Evolutionary conservation across 2,797 vertebrate species (phyloP), one percentile per base, ranked within the genome.

Genomic region (Gymnothorax reevesii): DNA sequence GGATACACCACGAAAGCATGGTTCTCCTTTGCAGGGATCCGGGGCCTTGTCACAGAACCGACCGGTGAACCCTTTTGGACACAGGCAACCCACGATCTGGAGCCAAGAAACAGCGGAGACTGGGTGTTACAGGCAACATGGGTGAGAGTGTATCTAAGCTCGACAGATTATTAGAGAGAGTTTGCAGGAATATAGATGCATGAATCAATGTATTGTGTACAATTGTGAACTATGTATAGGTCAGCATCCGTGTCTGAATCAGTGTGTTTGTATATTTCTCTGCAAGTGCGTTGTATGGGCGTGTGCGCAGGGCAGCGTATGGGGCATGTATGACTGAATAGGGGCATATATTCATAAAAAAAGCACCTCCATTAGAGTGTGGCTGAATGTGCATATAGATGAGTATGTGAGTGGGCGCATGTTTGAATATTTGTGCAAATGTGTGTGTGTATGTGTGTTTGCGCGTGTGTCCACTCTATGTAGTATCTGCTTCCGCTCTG

Each of bases 51-150:
- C 94, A 89, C 97, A 97, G 89, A 95, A 96, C 89, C 79, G 90
- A 82, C 97, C 97, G 9, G 92, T 93, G 91, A 95, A 96, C 0
- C 93, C 95, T 42, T 91, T 85, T 2, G 92, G 93, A 82, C 97
- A 97, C 52, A 95, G 88, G 59, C 97, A 97, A 2, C 92, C 95
- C 55, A 96, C 95, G 85, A 97, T 92, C 97, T 97, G 89, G 2
- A 22, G 27, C 89, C 22, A 73, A 59, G 33, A 52, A 20, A 42
- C 33, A 57, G 25, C 57, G 52, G 42, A 27, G 8, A 42, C 33
- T 42, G 2, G 33, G 2, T 42, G 33, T 42, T 42, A 33, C 25
- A 62, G 60, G 25, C 3, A 62, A 27, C 57, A 25, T 62, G 42
- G 27, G 33, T 79, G 77, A 10, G 42, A 33, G 60, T 86, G 62